phyloP scores from a whole-genome alignment of 2,113 vertebrate species.

The Rafetus swinhoei region DNA sequence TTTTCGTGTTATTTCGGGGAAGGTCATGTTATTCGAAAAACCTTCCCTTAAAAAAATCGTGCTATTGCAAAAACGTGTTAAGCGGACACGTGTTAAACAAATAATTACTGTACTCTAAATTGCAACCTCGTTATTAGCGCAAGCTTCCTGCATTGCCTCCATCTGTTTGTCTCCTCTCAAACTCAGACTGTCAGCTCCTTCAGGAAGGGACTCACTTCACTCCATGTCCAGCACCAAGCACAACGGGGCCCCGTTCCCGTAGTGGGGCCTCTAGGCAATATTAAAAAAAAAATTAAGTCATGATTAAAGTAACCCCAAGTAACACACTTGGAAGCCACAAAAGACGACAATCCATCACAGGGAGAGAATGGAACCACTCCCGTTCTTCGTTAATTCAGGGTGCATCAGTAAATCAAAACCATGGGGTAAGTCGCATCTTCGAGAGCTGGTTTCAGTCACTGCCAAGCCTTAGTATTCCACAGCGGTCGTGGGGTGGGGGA shows the following conservation, averaged over 20 bases:
- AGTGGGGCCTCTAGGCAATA: not conserved
- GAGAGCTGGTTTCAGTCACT: slow-evolving; percentile 73
- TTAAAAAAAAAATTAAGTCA: not conserved
- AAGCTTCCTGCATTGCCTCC: not conserved
- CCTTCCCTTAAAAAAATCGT: no score
- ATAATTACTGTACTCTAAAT: no score
- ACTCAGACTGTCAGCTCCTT: not conserved
- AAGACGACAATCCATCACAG: not conserved
- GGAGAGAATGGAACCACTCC: slow-evolving; percentile 3
- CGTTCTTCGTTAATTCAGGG: slow-evolving; percentile 54
- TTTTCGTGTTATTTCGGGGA: no score
- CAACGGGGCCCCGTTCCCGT: not conserved
- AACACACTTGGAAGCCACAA: not conserved
- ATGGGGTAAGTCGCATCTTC: slow-evolving; percentile 50
- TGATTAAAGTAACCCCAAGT: not conserved
- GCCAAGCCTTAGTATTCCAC: slow-evolving; percentile 64
- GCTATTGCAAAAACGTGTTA: no score
- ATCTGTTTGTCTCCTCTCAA: not conserved
- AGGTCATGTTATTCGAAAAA: no score
- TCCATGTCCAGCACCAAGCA: not conserved
- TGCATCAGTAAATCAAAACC: slow-evolving; percentile 51
- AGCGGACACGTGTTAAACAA: no score
- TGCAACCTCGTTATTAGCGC: not conserved
- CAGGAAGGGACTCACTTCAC: not conserved
- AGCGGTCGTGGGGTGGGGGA: slow-evolving; percentile 21